Evolutionary conservation across 2,888 invertebrate genomes (phyloP).

Genomic region (Leucoma salicis): DNA sequence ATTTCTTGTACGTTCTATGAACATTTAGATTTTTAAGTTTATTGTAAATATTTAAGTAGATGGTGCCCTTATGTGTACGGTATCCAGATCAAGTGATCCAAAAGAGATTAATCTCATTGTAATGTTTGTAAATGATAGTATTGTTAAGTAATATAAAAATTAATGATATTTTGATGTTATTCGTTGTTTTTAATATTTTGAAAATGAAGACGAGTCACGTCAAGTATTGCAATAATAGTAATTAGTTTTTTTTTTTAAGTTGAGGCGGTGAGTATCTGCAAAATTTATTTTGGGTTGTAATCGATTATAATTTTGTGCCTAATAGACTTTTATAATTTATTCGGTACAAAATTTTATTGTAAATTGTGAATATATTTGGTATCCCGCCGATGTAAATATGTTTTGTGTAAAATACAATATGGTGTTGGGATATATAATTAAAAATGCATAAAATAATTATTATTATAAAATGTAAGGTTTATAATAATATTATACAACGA

Average conservation of each 20-base stretch:
- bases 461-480: not conserved
- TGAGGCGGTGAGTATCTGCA: conserved; percentile 28
- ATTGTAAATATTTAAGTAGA: conserved; percentile 56
- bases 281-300: conserved; percentile 28
- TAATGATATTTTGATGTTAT: conserved; percentile 23
- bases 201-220: conserved; percentile 49
- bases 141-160: conserved; percentile 31
- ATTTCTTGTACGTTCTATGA: conserved; percentile 98
- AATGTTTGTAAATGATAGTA: conserved; percentile 30
- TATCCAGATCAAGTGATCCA: conserved; percentile 39
- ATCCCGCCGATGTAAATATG: conserved; percentile 63
- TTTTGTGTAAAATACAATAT: conserved; percentile 39
- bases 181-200: conserved; percentile 31
- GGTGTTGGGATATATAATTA: conserved; percentile 57
- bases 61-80: conserved; percentile 27
- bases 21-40: conserved; percentile 80
- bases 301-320: conserved; percentile 73
- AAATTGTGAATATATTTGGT: conserved; percentile 40
- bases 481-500: conserved; percentile 29
- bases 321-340: conserved; percentile 73
- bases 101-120: conserved; percentile 46
- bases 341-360: conserved; percentile 68
- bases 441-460: not conserved
- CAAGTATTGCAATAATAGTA: conserved; percentile 36
- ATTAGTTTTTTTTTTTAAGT: conserved; percentile 34